Evolutionary conservation across 2,113 vertebrate genomes (phyloP), one percentile per base, ranked within the genome.

Genomic region (Dascyllus trimaculatus): DNA sequence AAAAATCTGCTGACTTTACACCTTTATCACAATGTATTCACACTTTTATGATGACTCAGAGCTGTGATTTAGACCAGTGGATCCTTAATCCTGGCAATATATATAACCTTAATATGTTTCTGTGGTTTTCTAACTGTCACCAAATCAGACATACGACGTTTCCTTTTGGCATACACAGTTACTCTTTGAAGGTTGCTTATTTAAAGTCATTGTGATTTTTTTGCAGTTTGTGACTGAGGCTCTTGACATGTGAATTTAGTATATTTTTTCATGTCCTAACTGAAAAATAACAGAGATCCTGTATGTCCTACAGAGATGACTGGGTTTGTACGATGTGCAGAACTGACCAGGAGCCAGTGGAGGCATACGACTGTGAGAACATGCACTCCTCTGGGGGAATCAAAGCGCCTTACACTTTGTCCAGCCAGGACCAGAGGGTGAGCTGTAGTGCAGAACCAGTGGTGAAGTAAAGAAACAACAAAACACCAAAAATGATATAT

Each of bases 311-410:
- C 92, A 99, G 97, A 49, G 97, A 96, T 3, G 97, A 99, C 54
- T 99, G 97, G 97, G 88, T 95, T 15, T 99, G 97, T 71, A 95
- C 96, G 0, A 89, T 98, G 63, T 99, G 97, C 86, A 92, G 96
- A 60, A 95, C 95, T 2, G 93, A 97, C 65, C 86, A 80, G 22
- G 94, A 95, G 18, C 95, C 96, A 0, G 91, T 91, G 81, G 92
- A 96, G 80, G 94, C 91, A 11, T 96, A 96, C 0, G 95, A 95
- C 74, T 96, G 96, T 74, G 97, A 97, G 89, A 96, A 94, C 22
- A 89, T 87, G 1, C 93, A 93, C 8, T 91, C 93, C 52, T 84
- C 76, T 29, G 85, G 80, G 5, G 91, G 74, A 29, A 71, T 78
- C 22, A 85, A 84, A 35, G 68, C 70, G 6, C 90, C 92, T 0